Percentiles rank a stretch among this genome's conserved stretches.
Evolutionary conservation across 2,113 vertebrate species (phyloP).

Genomic region (Miniopterus natalensis): DNA sequence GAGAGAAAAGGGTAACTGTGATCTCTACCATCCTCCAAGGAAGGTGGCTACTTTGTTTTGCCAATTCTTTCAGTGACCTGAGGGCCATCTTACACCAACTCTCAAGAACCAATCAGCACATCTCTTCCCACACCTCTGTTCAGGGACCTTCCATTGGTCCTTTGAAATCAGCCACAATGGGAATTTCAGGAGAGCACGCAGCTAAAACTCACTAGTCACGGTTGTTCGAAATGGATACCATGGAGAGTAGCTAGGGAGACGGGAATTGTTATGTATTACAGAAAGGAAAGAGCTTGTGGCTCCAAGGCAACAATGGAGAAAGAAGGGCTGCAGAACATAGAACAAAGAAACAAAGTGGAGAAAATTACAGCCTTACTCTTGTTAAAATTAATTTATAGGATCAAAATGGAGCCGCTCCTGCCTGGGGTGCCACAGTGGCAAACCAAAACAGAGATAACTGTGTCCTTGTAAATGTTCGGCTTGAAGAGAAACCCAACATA

Average conservation of each 20-base stretch:
- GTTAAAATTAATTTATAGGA: no score
- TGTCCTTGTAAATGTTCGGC: neutral
- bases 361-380: neutral
- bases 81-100: neutral
- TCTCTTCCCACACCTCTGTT: no score
- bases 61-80: neutral
- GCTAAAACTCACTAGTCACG: neutral
- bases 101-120: neutral
- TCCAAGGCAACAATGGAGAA: neutral
- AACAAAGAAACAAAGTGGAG: neutral
- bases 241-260: neutral
- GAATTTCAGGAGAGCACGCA: neutral
- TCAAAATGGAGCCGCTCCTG: neutral
- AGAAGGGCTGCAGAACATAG: neutral
- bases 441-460: neutral
- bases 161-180: neutral
- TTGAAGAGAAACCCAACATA: neutral
- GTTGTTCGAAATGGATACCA: neutral
- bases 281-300: neutral
- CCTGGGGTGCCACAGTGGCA: neutral
- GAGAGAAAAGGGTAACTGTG: neutral
- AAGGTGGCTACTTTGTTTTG: neutral
- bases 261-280: neutral
- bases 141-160: fast-evolving
- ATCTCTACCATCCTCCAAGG: neutral